Evolutionary conservation across 2,113 vertebrate genomes (phyloP), one percentile per base, ranked within the genome.

Genomic region (Bolborhynchus lineola): DNA sequence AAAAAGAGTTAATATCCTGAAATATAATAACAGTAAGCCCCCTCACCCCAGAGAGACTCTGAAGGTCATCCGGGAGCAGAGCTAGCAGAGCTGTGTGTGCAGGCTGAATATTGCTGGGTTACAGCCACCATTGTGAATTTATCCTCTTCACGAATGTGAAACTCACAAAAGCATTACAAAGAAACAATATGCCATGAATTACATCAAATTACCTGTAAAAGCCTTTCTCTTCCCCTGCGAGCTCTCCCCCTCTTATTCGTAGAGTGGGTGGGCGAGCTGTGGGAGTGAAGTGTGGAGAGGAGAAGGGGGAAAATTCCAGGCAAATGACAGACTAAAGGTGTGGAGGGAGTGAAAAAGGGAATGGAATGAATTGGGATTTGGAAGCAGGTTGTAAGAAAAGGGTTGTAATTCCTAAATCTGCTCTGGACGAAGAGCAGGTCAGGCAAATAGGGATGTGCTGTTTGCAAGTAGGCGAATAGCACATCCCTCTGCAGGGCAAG

Each of bases 131-230:
- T 1, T 95, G 75, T 81, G 81, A 88, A 95, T 92, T 49, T 91
- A 70, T 87, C 91, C 82, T 95, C 89, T 87, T 72, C 37, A 9
- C 29, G 78, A 94, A 55, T 63, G 71, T 53, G 76, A 86, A 86
- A 52, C 77, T 90, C 8, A 1, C 79, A 77, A 50, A 71, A 82
- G 82, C 72, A 63, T 91, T 82, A 69, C 77, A 93, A 90, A 94
- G 82, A 82, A 96, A 93, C 87, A 91, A 46, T 93, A 59, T 68
- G 75, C 86, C 67, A 6, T 28, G 80, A 94, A 97, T 96, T 97
- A 95, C 92, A 93, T 92, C 87, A 87, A 96, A 97, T 97, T 97
- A 97, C 94, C 93, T 94, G 94, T 96, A 92, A 96, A 96, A 97
- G 94, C 86, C 86, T 95, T 90, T 96, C 82, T 94, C 93, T 92